Conservation (phyloP, 1,140 invertebrate genomes). For the Dreissena polymorpha region DNA sequence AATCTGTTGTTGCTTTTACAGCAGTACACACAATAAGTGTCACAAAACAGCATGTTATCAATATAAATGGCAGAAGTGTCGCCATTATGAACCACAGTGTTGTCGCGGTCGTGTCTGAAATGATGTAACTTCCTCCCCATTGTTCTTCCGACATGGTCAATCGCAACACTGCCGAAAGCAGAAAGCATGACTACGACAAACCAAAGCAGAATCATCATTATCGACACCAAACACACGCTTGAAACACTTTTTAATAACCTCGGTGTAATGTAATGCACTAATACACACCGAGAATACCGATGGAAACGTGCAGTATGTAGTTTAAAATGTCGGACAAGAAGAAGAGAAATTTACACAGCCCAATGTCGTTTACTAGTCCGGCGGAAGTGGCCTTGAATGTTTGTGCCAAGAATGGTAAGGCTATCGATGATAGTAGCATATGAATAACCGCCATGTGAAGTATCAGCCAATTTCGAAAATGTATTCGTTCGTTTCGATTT, state of each 20-base stretch:
- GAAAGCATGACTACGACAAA: slow-evolving; percentile 29
- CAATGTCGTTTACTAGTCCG: slow-evolving; percentile 1
- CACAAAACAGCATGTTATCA: slow-evolving; percentile 35
- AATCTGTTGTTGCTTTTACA: not conserved
- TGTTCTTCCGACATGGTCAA: slow-evolving; percentile 52
- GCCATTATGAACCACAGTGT: slow-evolving; percentile 36
- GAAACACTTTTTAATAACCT: slow-evolving; percentile 47
- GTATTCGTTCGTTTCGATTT: slow-evolving; percentile 33
- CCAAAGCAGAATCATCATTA: slow-evolving; percentile 43
- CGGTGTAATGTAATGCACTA: slow-evolving; percentile 36
- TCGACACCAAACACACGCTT: slow-evolving; percentile 20
- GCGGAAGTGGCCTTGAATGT: slow-evolving; percentile 11
- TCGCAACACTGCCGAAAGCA: slow-evolving; percentile 36
- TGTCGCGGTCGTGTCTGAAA: slow-evolving; percentile 38
- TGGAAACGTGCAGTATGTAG: slow-evolving; percentile 48
- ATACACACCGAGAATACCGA: slow-evolving; percentile 41
- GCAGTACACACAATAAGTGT: slow-evolving; percentile 3
- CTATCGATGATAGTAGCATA: slow-evolving; percentile 26
- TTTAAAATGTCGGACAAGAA: slow-evolving; percentile 35
- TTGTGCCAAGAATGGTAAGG: slow-evolving; percentile 39
- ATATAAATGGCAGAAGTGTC: not conserved
- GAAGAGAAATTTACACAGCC: slow-evolving; percentile 27
- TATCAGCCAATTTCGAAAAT: slow-evolving; percentile 48
- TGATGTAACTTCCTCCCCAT: slow-evolving; percentile 36
- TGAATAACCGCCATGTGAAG: slow-evolving; percentile 37